These are phyloP conservation scores for Helogale parvula DNA, from an alignment of 2,113 vertebrate genomes.

Conservation along the genomic window DNA sequence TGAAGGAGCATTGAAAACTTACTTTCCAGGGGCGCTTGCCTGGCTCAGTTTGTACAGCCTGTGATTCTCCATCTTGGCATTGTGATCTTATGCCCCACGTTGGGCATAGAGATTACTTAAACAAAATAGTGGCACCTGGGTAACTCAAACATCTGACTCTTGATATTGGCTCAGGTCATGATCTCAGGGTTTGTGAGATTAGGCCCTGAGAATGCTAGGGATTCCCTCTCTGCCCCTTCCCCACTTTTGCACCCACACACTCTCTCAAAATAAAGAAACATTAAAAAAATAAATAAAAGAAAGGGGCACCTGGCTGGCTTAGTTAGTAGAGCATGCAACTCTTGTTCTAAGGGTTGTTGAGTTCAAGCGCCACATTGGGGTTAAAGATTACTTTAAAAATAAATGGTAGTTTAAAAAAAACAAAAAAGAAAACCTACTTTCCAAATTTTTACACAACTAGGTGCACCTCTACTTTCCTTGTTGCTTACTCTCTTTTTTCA, in stretches of 20 bases:
- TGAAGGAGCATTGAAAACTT: background rate
- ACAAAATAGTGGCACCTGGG: background rate
- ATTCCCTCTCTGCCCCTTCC: no score
- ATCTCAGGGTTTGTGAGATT: no score
- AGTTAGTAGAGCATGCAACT: no score
- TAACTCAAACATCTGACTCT: no score
- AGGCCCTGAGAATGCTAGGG: no score
- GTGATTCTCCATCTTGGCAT: background rate
- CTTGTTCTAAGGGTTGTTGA: no score
- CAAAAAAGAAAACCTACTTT: background rate
- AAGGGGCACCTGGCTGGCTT: no score
- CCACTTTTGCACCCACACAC: no score
- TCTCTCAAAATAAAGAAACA: background rate
- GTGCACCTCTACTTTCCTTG: background rate
- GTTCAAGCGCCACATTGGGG: no score
- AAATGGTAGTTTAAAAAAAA: background rate
- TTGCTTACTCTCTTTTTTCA: conserved; percentile 9
- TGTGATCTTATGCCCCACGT: background rate
- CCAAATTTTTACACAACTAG: background rate
- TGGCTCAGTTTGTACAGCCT: background rate
- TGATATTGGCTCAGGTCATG: no score
- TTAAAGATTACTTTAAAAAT: no score
- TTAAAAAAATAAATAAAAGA: background rate
- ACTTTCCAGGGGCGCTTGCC: background rate
- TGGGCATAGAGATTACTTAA: background rate